Evolutionary conservation across 1,140 invertebrate genomes (phyloP), one percentile per base, ranked within the genome.

Genomic region (Plectus sambesii): DNA sequence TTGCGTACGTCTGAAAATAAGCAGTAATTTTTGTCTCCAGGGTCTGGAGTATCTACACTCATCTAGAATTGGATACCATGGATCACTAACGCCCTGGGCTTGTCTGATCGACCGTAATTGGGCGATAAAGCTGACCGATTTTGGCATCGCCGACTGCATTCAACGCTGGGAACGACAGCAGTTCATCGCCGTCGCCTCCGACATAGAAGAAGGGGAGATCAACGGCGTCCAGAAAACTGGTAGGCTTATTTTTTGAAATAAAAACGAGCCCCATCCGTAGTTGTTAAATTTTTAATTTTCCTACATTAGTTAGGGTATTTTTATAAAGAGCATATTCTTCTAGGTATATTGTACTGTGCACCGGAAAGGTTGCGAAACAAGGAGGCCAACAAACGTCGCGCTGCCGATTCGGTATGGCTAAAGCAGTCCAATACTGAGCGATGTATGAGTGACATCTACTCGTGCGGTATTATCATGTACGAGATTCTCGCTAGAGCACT

Each of bases 391-490:
- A 27, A 56, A 20, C 36, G 47, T 2, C 40, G 66, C 29, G 42
- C 51, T 37, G 42, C 47, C 42, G 54, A 56, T 43, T 56, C 52
- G 42, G 38, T 8, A 35, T 55, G 49, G 47, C 23, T 55, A 17
- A 47, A 53, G 43, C 39, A 60, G 17, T 30, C 42, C 15, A 17
- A 15, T n/a, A 49, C 17, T 9, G 49, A 63, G 6, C 35, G 58
- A 35, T 58, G 69, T 35, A 49, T 58, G n/a, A 53, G 50, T 30
- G 63, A 66, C 26, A 69, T 66, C 37, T 66, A 66, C 42, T 55
- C 60, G 3, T 66, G 68, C 30, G 63, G 63, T 17, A 66, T 66
- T 51, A 61, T 66, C 12, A 66, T 68, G 66, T 66, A 66, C 46
- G 65, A 66, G 36, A 68, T 66, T 38, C 40, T 69, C 6, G 68